Base-by-base conservation (phyloP, 2,113 vertebrate species). In the Nymphicus hollandicus region DNA sequence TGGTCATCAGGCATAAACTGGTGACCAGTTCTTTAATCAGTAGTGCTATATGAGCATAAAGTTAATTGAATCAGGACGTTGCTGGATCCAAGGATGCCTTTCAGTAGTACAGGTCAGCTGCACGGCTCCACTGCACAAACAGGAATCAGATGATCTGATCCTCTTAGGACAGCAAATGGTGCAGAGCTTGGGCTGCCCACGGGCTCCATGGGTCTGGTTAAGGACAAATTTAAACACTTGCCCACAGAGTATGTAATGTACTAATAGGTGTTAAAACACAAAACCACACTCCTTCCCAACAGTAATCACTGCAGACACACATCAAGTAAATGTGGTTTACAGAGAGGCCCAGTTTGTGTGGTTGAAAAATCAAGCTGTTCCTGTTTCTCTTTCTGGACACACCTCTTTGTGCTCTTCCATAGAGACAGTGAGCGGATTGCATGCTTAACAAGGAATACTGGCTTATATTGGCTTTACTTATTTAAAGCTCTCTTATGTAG, bases 341-440 rank as follows among this genome's bases (percentile, higher is more conserved):
- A 47, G 17, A 0, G 4, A 27, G 44, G 29, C 49, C 6, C 33
- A 16, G 41, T 49, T 22, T 33, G 0, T 11, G 41, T 19, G 27
- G 20, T 13, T 70, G 39, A 63, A 47, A 72, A 73, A n/a, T n/a
- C 16, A 29, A 49, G 35, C 46, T 55, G 44, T 20, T 86, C 18
- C n/a, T 77, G 56, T 53, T 47, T 41, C 49, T 72, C 31, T 39
- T 77, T 68, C 71, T 78, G 77, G 53, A 56, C 63, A 17, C 73
- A 31, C 29, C 25, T 81, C 16, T 29, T 47, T 13, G 11, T 56
- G 60, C 29, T 61, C 37, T 39, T 88, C 66, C 24, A 9, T 49
- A 27, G 49, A 31, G 39, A 20, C 10, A 37, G 46, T 4, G 35
- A 55, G 20, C 3, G 9, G 23, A 10, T 44, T n/a, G 39, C 60